Evolutionary conservation across 2,113 vertebrate species (phyloP).

Genomic region (Protobothrops mucrosquamatus): DNA sequence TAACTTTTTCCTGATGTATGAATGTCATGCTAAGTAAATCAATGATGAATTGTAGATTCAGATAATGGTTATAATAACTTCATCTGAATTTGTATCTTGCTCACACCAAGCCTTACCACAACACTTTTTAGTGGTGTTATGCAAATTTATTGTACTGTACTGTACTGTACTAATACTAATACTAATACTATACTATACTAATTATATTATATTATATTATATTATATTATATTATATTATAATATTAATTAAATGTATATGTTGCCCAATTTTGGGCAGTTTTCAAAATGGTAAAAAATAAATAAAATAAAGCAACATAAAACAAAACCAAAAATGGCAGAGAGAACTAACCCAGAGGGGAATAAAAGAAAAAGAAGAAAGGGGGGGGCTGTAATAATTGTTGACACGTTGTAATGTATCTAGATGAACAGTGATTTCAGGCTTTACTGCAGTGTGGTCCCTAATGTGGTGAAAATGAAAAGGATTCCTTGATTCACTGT

Average conservation of each 20-base stretch:
- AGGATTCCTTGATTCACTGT: not conserved
- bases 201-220: not conserved
- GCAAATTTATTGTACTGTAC: not conserved
- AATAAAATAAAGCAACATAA: not conserved
- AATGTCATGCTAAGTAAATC: not conserved
- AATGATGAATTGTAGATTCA: not conserved
- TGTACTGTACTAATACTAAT: not conserved
- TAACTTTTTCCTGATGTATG: not conserved
- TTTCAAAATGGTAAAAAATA: not conserved
- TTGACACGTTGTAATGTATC: not conserved
- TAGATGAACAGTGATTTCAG: not conserved
- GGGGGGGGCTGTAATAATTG: not conserved
- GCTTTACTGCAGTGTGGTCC: not conserved
- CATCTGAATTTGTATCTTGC: not conserved
- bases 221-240: not conserved
- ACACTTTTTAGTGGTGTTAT: not conserved
- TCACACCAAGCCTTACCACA: not conserved
- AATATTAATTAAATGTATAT: not conserved
- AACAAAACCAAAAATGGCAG: not conserved
- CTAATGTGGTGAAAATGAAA: not conserved
- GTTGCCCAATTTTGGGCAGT: not conserved
- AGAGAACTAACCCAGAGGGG: not conserved
- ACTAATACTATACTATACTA: not conserved
- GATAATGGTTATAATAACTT: not conserved
- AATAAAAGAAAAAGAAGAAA: not conserved